Evolutionary conservation across 2,797 vertebrate genomes (phyloP), one percentile per base, ranked within the genome.

Genomic region (Buphagus erythrorhynchus): DNA sequence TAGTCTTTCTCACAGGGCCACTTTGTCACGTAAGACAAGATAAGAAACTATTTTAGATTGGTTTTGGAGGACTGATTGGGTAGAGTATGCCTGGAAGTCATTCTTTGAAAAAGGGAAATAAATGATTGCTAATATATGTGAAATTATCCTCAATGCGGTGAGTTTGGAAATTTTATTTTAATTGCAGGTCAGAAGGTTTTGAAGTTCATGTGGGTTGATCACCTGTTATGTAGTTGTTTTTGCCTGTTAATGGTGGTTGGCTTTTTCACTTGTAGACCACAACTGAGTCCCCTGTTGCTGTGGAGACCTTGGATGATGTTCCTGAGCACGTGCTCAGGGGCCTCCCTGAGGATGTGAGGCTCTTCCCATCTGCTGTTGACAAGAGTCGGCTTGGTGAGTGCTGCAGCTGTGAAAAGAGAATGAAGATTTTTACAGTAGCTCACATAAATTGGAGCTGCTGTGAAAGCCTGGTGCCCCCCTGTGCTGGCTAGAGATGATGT

Each of bases 371-470:
- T 65, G 98, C 98, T 52, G 98, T 99, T 25, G 98, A 99, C 98
- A 98, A 98, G 95, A 98, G 97, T 66, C 98, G 99, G 38, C 97
- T 99, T 4, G 99, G 99, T 99, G 97, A 98, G 98, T 97, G 26
- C 62, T 12, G 2, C 16, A 16, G 6, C 84, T 80, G 8, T 13
- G 40, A 45, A 42, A 63, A 79, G 57, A 45, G 11, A 31, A 5
- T 2, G 46, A 61, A 31, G 40, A 29, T 36, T 68, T 83, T 55
- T 40, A 24, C 19, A 24, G 16, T 3, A 49, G 6, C 16, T 93
- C 43, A 8, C 35, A 11, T 3, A 15, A 66, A 31, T 6, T 12
- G 9, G 36, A 61, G 36, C 20, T 75, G 10, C 28, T 88, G 45
- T 43, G 26, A 20, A 28, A 38, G 18, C 21, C 7, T 36, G 31